Evolutionary conservation across 2,797 vertebrate species (phyloP).

Genomic region (Pseudocheirus occidentalis): DNA sequence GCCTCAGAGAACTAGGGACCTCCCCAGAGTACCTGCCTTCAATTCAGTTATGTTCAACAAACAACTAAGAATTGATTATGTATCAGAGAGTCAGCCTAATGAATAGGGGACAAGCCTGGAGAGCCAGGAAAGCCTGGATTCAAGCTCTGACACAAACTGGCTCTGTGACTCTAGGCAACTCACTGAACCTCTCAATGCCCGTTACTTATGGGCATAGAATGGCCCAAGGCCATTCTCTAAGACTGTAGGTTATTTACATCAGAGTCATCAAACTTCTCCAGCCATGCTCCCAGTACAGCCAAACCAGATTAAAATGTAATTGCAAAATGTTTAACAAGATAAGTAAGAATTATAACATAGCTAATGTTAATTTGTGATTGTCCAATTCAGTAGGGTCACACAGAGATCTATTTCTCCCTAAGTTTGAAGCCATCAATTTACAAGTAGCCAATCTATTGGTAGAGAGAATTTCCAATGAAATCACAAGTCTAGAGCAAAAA

Average conservation of each 20-base stretch:
- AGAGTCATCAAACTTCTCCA: neutral
- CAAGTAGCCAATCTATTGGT: neutral
- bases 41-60: neutral
- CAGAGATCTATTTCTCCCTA: neutral
- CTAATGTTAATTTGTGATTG: neutral
- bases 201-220: neutral
- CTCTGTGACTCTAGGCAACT: neutral
- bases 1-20: neutral
- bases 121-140: neutral
- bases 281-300: neutral
- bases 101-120: neutral
- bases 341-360: neutral
- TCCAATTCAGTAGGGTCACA: neutral
- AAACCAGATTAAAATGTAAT: neutral
- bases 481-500: neutral
- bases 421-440: neutral
- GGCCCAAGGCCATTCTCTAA: neutral
- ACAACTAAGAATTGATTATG: neutral
- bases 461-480: neutral
- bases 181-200: neutral
- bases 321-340: neutral
- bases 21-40: neutral
- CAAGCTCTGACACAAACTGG: neutral
- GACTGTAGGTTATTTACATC: neutral
- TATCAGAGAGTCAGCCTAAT: neutral